A percentile compares a stretch with the other conserved stretches of the same genome.
Evolutionary conservation across 2,888 invertebrate genomes (phyloP).

Genomic region (Calameuta filiformis): DNA sequence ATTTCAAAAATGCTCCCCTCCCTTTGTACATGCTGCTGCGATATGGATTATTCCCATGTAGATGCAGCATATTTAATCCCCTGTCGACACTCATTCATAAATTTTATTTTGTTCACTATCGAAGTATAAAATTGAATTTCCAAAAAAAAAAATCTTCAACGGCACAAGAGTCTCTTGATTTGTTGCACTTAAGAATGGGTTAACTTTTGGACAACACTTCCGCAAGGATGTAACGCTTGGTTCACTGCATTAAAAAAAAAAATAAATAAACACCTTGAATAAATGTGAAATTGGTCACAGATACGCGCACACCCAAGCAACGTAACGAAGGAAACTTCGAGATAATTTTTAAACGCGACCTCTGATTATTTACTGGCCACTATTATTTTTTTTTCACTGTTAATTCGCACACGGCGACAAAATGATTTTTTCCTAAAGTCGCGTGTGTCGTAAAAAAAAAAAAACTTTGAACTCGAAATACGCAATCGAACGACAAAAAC

Average conservation of each 20-base stretch:
- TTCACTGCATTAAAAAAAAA: not conserved
- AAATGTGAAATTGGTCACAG: not conserved
- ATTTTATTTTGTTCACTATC: constrained; percentile 6
- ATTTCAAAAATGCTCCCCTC: constrained; percentile 41
- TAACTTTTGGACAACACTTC: not conserved
- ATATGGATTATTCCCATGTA: constrained; percentile 31
- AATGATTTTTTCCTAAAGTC: no score
- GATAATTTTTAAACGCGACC: not conserved
- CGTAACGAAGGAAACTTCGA: not conserved
- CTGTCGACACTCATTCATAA: constrained; percentile 49
- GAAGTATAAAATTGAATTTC: not conserved
- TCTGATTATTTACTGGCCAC: not conserved
- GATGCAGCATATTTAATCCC: constrained; percentile 44
- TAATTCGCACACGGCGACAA: not conserved
- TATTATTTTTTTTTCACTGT: not conserved
- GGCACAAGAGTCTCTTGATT: not conserved
- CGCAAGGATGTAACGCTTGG: not conserved
- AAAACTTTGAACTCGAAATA: not conserved
- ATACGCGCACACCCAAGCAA: not conserved
- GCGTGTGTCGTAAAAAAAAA: not conserved
- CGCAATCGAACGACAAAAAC: not conserved
- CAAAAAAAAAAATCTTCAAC: not conserved
- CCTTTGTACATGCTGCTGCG: constrained; percentile 28
- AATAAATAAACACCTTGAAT: not conserved
- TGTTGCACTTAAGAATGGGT: not conserved